These are phyloP conservation scores for Druceiella hillmani DNA, from an alignment of 2,888 invertebrate genomes.

Conservation along the genomic window DNA sequence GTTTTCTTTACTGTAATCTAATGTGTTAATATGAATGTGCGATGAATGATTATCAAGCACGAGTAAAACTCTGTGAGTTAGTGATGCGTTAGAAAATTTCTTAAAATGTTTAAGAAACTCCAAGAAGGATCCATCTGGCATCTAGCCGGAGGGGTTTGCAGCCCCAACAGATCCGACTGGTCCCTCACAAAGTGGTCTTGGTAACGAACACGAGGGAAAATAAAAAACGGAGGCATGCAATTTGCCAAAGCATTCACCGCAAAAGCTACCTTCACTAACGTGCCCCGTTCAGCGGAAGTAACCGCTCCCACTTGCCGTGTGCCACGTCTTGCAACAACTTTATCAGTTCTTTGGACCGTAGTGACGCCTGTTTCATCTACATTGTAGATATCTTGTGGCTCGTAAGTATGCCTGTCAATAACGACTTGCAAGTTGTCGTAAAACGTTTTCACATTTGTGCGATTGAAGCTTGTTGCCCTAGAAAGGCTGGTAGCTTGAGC, in stretches of 20 bases:
- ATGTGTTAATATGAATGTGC: too few species aligned
- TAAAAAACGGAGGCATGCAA: slow-evolving; percentile 29
- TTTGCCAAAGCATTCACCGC: slow-evolving; percentile 28
- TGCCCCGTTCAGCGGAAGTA: slow-evolving; percentile 30
- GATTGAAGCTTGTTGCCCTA: too few species aligned
- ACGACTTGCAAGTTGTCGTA: too few species aligned
- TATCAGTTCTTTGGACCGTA: slow-evolving; percentile 30
- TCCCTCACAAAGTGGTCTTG: slow-evolving; percentile 24
- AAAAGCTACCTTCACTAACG: slow-evolving; percentile 27
- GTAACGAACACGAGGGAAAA: slow-evolving; percentile 28
- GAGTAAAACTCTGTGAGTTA: too few species aligned
- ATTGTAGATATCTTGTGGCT: slow-evolving; percentile 30
- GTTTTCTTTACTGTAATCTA: too few species aligned
- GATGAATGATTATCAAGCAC: too few species aligned
- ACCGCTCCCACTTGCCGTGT: slow-evolving; percentile 29
- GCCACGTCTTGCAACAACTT: slow-evolving; percentile 30
- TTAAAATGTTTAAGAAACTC: too few species aligned
- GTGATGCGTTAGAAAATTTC: too few species aligned
- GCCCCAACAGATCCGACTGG: slow-evolving; percentile 24
- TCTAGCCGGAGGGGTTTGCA: slow-evolving; percentile 27
- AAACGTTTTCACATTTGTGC: too few species aligned
- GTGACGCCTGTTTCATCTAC: slow-evolving; percentile 30
- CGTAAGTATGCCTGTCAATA: too few species aligned
- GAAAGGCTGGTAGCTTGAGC: too few species aligned
- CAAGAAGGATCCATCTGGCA: too few species aligned